Conservation (phyloP, 2,888 invertebrate genomes). For the Antheraea yamamai region DNA sequence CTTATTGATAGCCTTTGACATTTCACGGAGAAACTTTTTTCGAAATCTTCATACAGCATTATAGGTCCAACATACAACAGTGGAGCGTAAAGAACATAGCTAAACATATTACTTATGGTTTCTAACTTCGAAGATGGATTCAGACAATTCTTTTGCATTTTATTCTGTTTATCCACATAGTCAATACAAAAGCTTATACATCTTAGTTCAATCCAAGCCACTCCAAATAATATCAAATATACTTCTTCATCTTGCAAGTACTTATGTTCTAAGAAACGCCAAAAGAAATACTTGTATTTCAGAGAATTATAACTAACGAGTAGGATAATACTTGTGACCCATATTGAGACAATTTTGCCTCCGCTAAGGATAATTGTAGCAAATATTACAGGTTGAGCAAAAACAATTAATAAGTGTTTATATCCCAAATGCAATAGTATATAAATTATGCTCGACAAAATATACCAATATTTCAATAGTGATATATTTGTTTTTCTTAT, state of each 20-base stretch:
- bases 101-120: conserved; percentile 79
- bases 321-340: conserved; percentile 77
- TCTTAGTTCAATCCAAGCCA: conserved; percentile 88
- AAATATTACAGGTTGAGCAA: conserved; percentile 82
- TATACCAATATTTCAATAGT: conserved; percentile 80
- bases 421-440: conserved; percentile 72
- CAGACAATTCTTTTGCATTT: conserved; percentile 27
- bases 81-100: conserved; percentile 92
- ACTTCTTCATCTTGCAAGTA: conserved; percentile 75
- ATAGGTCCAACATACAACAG: conserved; percentile 93
- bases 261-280: conserved; percentile 68
- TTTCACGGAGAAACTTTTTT: conserved; percentile 57
- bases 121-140: conserved; percentile 29
- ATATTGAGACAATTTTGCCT: conserved; percentile 75
- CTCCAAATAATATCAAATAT: conserved; percentile 77
- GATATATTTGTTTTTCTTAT: conserved; percentile 53
- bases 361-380: conserved; percentile 65
- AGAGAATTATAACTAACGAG: conserved; percentile 78
- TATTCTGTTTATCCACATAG: conserved; percentile 59
- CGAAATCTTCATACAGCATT: conserved; percentile 88
- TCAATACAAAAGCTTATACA: conserved; percentile 89
- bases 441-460: conserved; percentile 73
- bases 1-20: conserved; percentile 50
- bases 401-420: conserved; percentile 72
- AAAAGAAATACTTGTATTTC: conserved; percentile 72